phyloP scores from a whole-genome alignment of 2,888 invertebrate genomes.

The Xylocampa areola region DNA sequence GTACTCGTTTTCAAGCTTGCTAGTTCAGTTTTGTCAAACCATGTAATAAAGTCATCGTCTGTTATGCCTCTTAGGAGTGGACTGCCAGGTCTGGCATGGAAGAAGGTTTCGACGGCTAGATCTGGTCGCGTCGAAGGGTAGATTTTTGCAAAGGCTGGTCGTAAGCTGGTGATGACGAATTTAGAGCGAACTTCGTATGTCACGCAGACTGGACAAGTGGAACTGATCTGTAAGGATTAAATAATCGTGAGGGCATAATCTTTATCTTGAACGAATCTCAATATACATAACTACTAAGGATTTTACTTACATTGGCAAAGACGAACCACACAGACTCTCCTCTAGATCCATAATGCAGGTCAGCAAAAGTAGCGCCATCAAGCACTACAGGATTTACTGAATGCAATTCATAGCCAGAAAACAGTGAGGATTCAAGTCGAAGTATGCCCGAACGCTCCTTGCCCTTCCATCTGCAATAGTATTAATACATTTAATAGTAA shows the following conservation, averaged over 20 bases:
- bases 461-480: constrained; percentile 89
- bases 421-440: constrained; percentile 90
- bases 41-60: constrained; percentile 91
- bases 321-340: constrained; percentile 91
- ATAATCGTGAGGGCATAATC: not conserved
- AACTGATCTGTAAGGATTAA: constrained; percentile 83
- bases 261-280: not conserved
- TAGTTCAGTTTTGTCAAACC: constrained; percentile 91
- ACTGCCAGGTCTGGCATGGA: constrained; percentile 90
- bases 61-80: constrained; percentile 90
- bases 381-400: constrained; percentile 88
- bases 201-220: constrained; percentile 91
- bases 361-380: constrained; percentile 89
- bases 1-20: constrained; percentile 82
- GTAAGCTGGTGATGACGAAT: constrained; percentile 90
- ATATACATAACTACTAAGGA: not conserved
- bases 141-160: constrained; percentile 91
- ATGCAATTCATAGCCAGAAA: constrained; percentile 91
- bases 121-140: constrained; percentile 91
- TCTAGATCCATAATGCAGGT: constrained; percentile 90
- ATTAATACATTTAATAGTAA: not conserved
- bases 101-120: constrained; percentile 91
- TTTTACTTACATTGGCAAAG: constrained; percentile 90
- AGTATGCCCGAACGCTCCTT: constrained; percentile 90
- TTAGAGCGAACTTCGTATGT: constrained; percentile 90